Conservation (phyloP, 2,888 invertebrate genomes). For the Acrocyrtus sp. region DNA sequence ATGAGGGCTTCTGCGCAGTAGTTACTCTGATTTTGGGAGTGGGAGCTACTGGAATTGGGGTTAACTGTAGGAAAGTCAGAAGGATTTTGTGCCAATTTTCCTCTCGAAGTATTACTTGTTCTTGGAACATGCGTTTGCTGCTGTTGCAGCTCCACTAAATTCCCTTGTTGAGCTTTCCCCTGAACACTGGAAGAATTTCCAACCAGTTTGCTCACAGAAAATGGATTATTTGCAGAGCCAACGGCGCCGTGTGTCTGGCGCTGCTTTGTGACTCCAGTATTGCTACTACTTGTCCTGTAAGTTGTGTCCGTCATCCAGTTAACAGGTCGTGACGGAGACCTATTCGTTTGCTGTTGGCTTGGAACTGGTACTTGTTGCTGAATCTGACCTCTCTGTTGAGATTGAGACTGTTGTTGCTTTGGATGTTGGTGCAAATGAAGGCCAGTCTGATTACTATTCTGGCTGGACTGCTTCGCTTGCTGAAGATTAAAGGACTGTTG, state of each 20-base stretch:
- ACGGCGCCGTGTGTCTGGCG: conserved; percentile 5
- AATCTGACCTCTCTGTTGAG: conserved; percentile 5
- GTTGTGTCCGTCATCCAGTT: conserved; percentile 62
- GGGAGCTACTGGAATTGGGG: not conserved
- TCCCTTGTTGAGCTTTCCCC: too few relatives aligned
- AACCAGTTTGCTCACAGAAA: conserved; percentile 59
- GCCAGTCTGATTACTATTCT: not conserved
- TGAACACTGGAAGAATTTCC: too few relatives aligned
- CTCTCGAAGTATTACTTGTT: too few relatives aligned
- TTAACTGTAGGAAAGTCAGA: too few relatives aligned
- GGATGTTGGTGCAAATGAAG: not conserved
- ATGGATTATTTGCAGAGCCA: conserved; percentile 49
- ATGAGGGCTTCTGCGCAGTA: conserved; percentile 60
- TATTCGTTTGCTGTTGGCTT: not conserved
- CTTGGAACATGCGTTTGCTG: too few relatives aligned
- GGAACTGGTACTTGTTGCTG: too few relatives aligned
- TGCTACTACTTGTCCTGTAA: conserved; percentile 21
- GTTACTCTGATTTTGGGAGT: conserved; percentile 30
- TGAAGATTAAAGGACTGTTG: too few relatives aligned
- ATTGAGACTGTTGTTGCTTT: conserved; percentile 21
- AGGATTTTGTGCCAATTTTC: too few relatives aligned
- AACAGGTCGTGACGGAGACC: conserved; percentile 40
- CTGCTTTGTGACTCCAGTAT: conserved; percentile 3
- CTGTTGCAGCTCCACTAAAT: too few relatives aligned
- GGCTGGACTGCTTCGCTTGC: not conserved